Percentiles rank a stretch among this genome's conserved stretches.
Evolutionary conservation across 2,888 invertebrate genomes (phyloP).

Genomic region (Zygaena filipendulae): DNA sequence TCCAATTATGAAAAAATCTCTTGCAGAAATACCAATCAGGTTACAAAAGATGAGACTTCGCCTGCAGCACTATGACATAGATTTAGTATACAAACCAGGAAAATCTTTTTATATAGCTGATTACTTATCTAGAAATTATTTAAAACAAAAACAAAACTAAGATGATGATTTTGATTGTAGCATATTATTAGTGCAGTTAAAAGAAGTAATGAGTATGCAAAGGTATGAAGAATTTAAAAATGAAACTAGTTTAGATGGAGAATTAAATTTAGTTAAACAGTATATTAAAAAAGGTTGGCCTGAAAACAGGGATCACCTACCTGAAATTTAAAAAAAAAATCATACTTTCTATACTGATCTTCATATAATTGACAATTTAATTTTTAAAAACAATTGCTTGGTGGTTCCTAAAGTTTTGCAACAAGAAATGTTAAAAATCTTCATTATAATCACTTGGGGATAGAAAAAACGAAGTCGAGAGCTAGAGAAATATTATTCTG

Average conservation of each 20-base stretch:
- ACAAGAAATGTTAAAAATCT: slow-evolving; percentile 5
- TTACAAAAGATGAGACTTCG: slow-evolving; percentile 6
- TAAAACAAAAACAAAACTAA: no score
- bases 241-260: neutral
- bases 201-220: no score
- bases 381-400: neutral
- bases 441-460: slow-evolving; percentile 10
- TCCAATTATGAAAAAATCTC: slow-evolving; percentile 5
- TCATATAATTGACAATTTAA: no score
- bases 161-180: no score
- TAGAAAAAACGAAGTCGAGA: slow-evolving; percentile 7
- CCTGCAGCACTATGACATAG: no score
- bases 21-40: slow-evolving; percentile 1
- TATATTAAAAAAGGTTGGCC: neutral
- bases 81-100: no score
- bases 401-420: slow-evolving; percentile 2
- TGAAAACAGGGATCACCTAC: no score
- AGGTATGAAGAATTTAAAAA: neutral
- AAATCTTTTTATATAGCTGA: no score
- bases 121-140: no score
- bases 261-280: neutral
- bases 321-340: slow-evolving; percentile 1
- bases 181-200: no score
- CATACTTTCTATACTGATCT: slow-evolving; percentile 4
- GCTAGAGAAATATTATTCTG: slow-evolving; percentile 8